Percentiles rank a stretch among this genome's conserved stretches.
These are phyloP conservation scores for Stenoptilia bipunctidactyla DNA, from an alignment of 2,888 invertebrate genomes.

Conservation along the genomic window DNA sequence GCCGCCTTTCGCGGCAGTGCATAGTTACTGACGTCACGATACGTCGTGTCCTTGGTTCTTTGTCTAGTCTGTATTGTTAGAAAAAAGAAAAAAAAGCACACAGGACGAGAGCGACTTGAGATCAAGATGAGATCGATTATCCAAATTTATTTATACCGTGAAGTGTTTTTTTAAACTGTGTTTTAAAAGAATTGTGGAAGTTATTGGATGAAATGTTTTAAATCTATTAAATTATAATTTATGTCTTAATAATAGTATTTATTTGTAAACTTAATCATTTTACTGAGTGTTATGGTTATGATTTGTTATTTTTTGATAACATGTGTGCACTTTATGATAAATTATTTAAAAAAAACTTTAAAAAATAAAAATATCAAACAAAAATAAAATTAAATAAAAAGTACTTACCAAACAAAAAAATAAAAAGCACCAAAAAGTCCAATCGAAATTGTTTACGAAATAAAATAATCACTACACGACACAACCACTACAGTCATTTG, in stretches of 20 bases:
- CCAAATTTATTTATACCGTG: no score
- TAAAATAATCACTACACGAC: conserved; percentile 60
- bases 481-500: conserved; percentile 56
- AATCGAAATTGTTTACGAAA: conserved; percentile 29
- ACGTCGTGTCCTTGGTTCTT: conserved; percentile 58
- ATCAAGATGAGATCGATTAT: no score
- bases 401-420: conserved; percentile 51
- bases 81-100: conserved; percentile 18
- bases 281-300: no score
- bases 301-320: no score
- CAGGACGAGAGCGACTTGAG: no score
- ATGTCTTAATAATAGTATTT: no score
- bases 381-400: conserved; percentile 25
- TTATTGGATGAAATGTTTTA: no score
- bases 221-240: no score
- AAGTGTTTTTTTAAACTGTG: no score
- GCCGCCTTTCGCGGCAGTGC: conserved; percentile 65
- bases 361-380: conserved; percentile 6
- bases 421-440: conserved; percentile 54
- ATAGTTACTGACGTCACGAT: conserved; percentile 65
- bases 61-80: conserved; percentile 36
- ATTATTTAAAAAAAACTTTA: neutral
- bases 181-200: no score
- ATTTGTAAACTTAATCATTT: no score
- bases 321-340: neutral